Percentiles rank a stretch among this genome's conserved stretches.
Conservation (phyloP, 2,888 invertebrate genomes). For the Spisula subtruncata region DNA sequence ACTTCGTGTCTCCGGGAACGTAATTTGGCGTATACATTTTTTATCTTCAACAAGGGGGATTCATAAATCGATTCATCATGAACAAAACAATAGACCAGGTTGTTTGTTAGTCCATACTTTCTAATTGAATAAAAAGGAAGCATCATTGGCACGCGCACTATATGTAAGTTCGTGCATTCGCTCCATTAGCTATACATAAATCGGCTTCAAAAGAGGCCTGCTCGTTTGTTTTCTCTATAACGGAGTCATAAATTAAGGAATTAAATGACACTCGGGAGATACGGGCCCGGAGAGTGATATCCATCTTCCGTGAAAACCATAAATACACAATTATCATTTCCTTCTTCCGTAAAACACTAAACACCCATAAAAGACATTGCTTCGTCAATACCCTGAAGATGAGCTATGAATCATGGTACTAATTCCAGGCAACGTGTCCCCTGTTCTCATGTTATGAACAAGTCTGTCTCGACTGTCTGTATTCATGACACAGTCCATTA, state of each 20-base stretch:
- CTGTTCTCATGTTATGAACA: neutral
- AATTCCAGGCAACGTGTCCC: neutral
- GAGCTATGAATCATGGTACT: neutral
- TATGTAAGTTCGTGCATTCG: neutral
- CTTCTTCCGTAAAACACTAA: neutral
- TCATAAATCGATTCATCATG: neutral
- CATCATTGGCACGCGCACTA: neutral
- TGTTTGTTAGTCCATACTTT: neutral
- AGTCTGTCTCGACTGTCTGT: neutral
- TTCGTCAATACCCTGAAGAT: neutral
- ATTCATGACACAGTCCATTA: neutral
- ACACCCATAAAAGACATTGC: neutral
- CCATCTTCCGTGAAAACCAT: neutral
- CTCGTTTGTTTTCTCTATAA: neutral
- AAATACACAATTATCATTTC: constrained; percentile 10
- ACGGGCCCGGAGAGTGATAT: neutral
- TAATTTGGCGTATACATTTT: too few relatives aligned
- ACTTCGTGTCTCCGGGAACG: too few relatives aligned
- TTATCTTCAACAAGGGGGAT: neutral
- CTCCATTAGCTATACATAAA: neutral
- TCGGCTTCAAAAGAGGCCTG: neutral
- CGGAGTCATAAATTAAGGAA: neutral
- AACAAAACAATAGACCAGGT: neutral
- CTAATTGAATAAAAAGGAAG: neutral
- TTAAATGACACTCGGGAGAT: constrained; percentile 2